A percentile compares a stretch with the other conserved stretches of the same genome.
These are phyloP conservation scores for Cheirogaleus major DNA, from an alignment of 2,797 vertebrate species.

Conservation along the genomic window DNA sequence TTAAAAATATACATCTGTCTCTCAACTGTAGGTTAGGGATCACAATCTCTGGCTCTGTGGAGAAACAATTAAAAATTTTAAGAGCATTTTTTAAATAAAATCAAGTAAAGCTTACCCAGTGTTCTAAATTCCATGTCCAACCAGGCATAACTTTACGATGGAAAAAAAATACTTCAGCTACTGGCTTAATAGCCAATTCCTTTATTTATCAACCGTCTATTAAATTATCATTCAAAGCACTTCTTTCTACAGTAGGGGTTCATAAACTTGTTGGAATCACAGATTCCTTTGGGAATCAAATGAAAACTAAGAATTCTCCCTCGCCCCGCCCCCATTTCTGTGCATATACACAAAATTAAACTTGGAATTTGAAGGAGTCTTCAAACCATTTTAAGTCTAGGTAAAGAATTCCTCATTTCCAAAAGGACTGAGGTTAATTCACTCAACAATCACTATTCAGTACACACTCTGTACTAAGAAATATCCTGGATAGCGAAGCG, in stretches of 20 bases:
- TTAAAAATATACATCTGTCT: conserved; percentile 29
- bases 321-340: accelerated
- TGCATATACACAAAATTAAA: not conserved
- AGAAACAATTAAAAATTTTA: not conserved
- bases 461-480: not conserved
- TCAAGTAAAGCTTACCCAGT: not conserved
- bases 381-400: not conserved
- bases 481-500: not conserved
- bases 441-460: not conserved
- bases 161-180: not conserved
- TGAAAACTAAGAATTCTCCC: not conserved
- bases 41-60: not conserved
- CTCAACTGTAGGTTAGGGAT: not conserved
- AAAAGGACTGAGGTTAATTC: not conserved
- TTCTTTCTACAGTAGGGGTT: not conserved
- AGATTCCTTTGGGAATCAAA: not conserved
- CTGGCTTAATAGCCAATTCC: not conserved
- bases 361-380: conserved; percentile 8
- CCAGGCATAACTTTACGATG: not conserved
- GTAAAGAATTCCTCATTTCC: not conserved
- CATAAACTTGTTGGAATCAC: not conserved
- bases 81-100: not conserved
- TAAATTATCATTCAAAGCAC: not conserved
- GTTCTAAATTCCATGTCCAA: not conserved
- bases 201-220: not conserved